Evolutionary conservation across 2,797 vertebrate species (phyloP).

Genomic region (Cossypha niveicapilla): DNA sequence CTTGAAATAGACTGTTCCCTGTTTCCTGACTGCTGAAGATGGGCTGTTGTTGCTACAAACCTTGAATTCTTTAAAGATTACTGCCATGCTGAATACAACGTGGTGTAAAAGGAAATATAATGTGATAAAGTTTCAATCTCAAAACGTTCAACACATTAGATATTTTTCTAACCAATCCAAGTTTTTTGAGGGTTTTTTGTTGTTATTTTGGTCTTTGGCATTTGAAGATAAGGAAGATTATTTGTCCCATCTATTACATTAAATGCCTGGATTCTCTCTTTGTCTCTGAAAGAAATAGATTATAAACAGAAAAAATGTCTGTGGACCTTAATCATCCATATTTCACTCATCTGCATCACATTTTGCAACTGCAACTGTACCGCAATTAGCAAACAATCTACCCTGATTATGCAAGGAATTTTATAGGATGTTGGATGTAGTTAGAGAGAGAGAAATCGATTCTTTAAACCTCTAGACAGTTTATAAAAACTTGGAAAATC

Average conservation of each 20-base stretch:
- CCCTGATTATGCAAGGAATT: neutral
- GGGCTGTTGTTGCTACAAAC: neutral
- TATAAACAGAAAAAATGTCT: neutral
- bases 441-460: neutral
- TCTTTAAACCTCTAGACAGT: neutral
- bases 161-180: neutral
- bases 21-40: neutral
- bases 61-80: neutral
- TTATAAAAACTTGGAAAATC: neutral
- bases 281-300: neutral
- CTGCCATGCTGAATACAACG: neutral
- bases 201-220: neutral
- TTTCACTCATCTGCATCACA: neutral
- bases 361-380: neutral
- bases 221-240: neutral
- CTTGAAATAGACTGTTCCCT: neutral
- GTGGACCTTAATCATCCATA: neutral
- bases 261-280: neutral
- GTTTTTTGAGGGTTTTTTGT: neutral
- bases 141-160: neutral
- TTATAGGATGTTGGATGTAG: neutral
- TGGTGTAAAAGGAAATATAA: neutral
- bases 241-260: neutral
- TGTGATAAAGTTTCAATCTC: neutral
- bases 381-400: neutral